Conservation (phyloP, 2,888 invertebrate species). For the Macaria liturata region DNA sequence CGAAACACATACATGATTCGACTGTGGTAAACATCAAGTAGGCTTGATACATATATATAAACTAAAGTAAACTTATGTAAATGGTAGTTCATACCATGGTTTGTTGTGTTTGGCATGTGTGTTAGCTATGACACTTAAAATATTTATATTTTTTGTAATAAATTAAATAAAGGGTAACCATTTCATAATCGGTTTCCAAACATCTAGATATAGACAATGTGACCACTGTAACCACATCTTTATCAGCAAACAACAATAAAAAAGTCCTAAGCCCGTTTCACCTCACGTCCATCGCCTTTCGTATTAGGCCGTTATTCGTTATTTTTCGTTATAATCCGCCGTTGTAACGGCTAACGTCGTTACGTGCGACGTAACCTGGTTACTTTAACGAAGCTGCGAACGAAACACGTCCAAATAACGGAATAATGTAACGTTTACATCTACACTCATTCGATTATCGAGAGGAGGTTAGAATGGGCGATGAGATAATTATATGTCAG, state of each 20-base stretch:
- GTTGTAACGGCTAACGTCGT: slow-evolving; percentile 21
- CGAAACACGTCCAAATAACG: slow-evolving; percentile 23
- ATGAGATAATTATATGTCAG: slow-evolving; percentile 4
- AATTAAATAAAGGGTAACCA: too few relatives aligned
- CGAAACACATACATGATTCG: too few relatives aligned
- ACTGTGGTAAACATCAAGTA: too few relatives aligned
- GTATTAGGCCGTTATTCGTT: slow-evolving; percentile 25
- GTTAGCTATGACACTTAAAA: too few relatives aligned
- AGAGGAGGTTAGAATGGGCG: slow-evolving; percentile 16
- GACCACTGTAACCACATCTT: too few relatives aligned
- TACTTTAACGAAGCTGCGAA: slow-evolving; percentile 27
- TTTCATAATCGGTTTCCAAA: too few relatives aligned
- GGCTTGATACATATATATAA: too few relatives aligned
- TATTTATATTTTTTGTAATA: too few relatives aligned
- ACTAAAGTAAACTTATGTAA: too few relatives aligned
- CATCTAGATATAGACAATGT: too few relatives aligned
- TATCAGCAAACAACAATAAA: slow-evolving; percentile 1
- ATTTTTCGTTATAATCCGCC: slow-evolving; percentile 28
- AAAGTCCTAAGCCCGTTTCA: slow-evolving; percentile 21
- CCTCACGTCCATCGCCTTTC: slow-evolving; percentile 26
- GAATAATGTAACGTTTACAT: slow-evolving; percentile 13
- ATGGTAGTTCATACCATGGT: too few relatives aligned
- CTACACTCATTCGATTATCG: slow-evolving; percentile 17
- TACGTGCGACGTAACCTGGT: slow-evolving; percentile 25
- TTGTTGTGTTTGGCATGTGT: too few relatives aligned